Percentiles rank a stretch among this genome's conserved stretches.
Conservation (phyloP, 2,888 invertebrate species). For the Cheilosia grossa region DNA sequence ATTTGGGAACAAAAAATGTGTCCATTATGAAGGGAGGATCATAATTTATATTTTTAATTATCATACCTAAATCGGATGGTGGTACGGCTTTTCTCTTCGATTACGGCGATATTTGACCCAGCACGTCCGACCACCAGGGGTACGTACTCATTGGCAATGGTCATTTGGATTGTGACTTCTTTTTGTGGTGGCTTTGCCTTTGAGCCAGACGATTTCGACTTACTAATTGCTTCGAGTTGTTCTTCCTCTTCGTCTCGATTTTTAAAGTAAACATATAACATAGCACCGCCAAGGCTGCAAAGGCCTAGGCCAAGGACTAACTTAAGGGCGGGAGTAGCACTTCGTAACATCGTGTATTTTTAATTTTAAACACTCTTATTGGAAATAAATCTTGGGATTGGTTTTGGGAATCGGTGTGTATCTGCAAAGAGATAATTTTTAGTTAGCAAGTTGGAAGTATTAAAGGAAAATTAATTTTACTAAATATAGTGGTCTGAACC, state of each 20-base stretch:
- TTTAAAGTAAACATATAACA: conserved; percentile 88
- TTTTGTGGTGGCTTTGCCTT: conserved; percentile 77
- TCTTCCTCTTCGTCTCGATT: conserved; percentile 85
- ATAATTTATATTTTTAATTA: conserved; percentile 1
- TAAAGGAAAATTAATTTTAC: no score
- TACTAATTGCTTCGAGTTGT: conserved; percentile 54
- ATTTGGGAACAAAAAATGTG: not conserved
- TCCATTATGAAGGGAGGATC: not conserved
- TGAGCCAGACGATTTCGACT: conserved; percentile 36
- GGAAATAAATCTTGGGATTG: conserved; percentile 5
- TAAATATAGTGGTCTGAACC: no score
- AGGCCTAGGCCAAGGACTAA: conserved; percentile 87
- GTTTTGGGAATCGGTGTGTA: not conserved
- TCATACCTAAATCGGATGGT: conserved; percentile 83
- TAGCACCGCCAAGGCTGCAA: conserved; percentile 88
- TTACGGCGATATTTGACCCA: conserved; percentile 89
- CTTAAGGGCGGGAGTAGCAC: conserved; percentile 83
- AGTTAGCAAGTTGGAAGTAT: not conserved
- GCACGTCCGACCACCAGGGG: conserved; percentile 89
- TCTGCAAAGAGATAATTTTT: conserved; percentile 29
- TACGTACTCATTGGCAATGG: conserved; percentile 86
- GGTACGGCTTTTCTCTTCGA: conserved; percentile 90
- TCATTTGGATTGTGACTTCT: conserved; percentile 85
- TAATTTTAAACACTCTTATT: not conserved
- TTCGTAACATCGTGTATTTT: conserved; percentile 79